Evolutionary conservation across 2,888 invertebrate species (phyloP).

Genomic region (Lathronympha strigana): DNA sequence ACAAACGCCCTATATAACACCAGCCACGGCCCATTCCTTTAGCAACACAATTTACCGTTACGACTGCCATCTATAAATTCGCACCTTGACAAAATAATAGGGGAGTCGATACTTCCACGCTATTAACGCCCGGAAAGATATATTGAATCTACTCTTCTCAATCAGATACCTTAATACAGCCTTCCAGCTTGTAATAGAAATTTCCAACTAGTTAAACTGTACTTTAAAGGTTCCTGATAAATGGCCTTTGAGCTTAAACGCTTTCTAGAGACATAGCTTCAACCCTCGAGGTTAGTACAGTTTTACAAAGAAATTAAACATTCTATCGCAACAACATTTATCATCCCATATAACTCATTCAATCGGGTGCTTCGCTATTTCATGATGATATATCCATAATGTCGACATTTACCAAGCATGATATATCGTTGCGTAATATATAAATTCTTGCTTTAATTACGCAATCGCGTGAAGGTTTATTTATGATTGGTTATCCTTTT

Average conservation of each 20-base stretch:
- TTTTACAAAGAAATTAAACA: constrained; percentile 16
- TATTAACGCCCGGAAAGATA: constrained; percentile 82
- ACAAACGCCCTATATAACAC: constrained; percentile 59
- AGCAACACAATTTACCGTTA: constrained; percentile 71
- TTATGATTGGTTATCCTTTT: constrained; percentile 33
- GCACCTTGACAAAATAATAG: constrained; percentile 83
- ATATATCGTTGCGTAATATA: constrained; percentile 50
- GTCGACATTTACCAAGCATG: constrained; percentile 57
- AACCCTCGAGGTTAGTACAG: not conserved
- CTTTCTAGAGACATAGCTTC: constrained; percentile 20
- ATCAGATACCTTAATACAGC: constrained; percentile 81
- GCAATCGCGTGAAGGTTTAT: constrained; percentile 41
- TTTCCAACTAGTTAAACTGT: constrained; percentile 50
- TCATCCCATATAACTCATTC: constrained; percentile 25
- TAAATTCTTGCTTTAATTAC: constrained; percentile 49
- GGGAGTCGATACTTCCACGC: constrained; percentile 75
- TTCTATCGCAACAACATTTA: constrained; percentile 10
- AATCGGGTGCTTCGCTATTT: constrained; percentile 24
- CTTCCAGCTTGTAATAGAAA: constrained; percentile 64
- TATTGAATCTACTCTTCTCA: constrained; percentile 78
- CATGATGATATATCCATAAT: constrained; percentile 48
- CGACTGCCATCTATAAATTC: constrained; percentile 77
- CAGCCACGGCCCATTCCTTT: constrained; percentile 52
- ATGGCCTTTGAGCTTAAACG: constrained; percentile 35
- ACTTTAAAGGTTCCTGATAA: constrained; percentile 41